Percentiles rank a stretch among this genome's conserved stretches.
Evolutionary conservation across 2,797 vertebrate species (phyloP).

Genomic region (Phrynocephalus forsythii): DNA sequence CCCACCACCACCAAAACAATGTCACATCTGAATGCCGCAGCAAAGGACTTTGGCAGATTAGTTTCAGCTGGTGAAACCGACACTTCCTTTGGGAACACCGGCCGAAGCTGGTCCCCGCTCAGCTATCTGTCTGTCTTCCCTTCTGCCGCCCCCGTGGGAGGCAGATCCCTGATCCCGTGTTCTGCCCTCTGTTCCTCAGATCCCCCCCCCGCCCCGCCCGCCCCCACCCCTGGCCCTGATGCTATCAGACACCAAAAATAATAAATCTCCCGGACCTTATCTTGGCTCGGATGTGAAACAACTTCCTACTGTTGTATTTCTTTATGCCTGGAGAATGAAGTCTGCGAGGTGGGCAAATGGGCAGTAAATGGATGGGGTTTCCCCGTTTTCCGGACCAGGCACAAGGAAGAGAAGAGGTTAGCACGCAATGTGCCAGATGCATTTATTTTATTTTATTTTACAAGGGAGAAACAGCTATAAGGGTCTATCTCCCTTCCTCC

Average conservation of each 20-base stretch:
- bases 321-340: constrained; percentile 74
- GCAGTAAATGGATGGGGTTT: constrained; percentile 75
- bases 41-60: constrained; percentile 74
- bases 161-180: constrained; percentile 76
- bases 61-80: constrained; percentile 78
- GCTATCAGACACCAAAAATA: constrained; percentile 88
- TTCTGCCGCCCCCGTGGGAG: constrained; percentile 68
- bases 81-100: constrained; percentile 85
- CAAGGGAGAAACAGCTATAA: constrained; percentile 11
- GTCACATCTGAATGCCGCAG: constrained; percentile 81
- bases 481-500: constrained; percentile 34
- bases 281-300: constrained; percentile 90
- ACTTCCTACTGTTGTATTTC: constrained; percentile 80
- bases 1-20: constrained; percentile 64
- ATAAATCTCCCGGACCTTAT: constrained; percentile 90
- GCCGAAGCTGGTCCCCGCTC: constrained; percentile 84
- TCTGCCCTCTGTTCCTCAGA: constrained; percentile 68
- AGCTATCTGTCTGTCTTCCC: constrained; percentile 79
- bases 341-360: constrained; percentile 71
- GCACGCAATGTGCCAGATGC: constrained; percentile 71
- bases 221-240: constrained; percentile 67
- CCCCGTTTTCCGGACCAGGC: constrained; percentile 77
- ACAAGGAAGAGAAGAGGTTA: constrained; percentile 73
- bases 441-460: background rate
- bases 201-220: too few relatives aligned